Evolutionary conservation across 2,888 invertebrate species (phyloP).

Genomic region (Perizoma flavofasciatum): DNA sequence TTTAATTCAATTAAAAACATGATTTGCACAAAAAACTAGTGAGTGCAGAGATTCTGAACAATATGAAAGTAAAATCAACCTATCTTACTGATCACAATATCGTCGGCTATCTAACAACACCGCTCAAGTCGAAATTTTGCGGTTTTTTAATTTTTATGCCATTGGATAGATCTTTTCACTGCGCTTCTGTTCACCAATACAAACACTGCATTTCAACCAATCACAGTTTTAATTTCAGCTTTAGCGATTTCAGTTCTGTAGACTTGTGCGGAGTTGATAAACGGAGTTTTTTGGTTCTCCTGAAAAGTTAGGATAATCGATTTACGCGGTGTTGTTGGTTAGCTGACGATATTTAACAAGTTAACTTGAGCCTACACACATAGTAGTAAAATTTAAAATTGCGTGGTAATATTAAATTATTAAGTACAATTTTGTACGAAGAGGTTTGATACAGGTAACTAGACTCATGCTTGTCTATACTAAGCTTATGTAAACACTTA

Average conservation of each 20-base stretch:
- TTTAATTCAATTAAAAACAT: slow-evolving; percentile 46
- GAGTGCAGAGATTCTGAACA: slow-evolving; percentile 62
- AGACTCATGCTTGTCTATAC: slow-evolving; percentile 7
- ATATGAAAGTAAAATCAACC: slow-evolving; percentile 45
- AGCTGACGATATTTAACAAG: slow-evolving; percentile 38
- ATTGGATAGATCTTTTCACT: no score
- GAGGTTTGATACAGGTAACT: slow-evolving; percentile 37
- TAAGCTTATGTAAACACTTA: not conserved
- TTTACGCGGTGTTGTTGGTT: no score
- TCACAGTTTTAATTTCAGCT: no score
- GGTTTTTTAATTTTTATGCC: no score
- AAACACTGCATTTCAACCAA: no score
- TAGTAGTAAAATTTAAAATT: slow-evolving; percentile 33
- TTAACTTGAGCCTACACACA: slow-evolving; percentile 39
- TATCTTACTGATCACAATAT: slow-evolving; percentile 47
- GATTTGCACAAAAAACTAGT: slow-evolving; percentile 60
- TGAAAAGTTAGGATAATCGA: no score
- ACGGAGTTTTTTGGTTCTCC: no score
- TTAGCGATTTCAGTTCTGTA: no score
- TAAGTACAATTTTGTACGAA: slow-evolving; percentile 52
- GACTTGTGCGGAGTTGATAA: no score
- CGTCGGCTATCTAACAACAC: no score
- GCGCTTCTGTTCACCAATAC: no score
- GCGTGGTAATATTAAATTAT: slow-evolving; percentile 36
- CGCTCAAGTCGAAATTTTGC: no score